These are phyloP conservation scores for Hycleus cichorii DNA, from an alignment of 1,140 invertebrate species.

Conservation along the genomic window DNA sequence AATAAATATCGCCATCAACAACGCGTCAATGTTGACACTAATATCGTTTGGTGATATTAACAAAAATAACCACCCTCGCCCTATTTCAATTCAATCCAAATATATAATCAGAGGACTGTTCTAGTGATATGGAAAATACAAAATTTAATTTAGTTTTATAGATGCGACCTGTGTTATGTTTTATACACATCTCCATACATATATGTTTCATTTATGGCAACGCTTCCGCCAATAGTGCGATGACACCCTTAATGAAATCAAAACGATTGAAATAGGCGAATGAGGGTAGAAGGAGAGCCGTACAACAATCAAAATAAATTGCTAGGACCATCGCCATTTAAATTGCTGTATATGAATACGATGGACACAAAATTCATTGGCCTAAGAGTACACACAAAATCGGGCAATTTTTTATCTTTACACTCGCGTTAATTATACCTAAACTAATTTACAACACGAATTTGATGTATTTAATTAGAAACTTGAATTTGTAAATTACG, in stretches of 20 bases:
- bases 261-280: conserved; percentile 17
- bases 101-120: conserved; percentile 17
- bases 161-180: conserved; percentile 16
- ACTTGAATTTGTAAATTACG: no score
- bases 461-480: no score
- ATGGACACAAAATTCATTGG: no score
- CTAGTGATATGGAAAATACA: conserved; percentile 26
- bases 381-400: no score
- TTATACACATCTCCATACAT: conserved; percentile 16
- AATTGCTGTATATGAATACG: no score
- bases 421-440: no score
- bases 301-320: conserved; percentile 12
- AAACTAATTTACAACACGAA: no score
- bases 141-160: conserved; percentile 35
- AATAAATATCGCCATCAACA: no score
- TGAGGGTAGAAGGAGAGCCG: no score
- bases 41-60: conserved; percentile 1
- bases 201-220: conserved; percentile 26
- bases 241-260: conserved; percentile 37
- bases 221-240: conserved; percentile 28
- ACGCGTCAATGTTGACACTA: neutral
- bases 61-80: conserved; percentile 2
- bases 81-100: neutral
- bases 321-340: neutral
- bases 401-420: no score